Evolutionary conservation across 2,888 invertebrate species (phyloP), one percentile per base, ranked within the genome.

Genomic region (Drosophila melanosoma): DNA sequence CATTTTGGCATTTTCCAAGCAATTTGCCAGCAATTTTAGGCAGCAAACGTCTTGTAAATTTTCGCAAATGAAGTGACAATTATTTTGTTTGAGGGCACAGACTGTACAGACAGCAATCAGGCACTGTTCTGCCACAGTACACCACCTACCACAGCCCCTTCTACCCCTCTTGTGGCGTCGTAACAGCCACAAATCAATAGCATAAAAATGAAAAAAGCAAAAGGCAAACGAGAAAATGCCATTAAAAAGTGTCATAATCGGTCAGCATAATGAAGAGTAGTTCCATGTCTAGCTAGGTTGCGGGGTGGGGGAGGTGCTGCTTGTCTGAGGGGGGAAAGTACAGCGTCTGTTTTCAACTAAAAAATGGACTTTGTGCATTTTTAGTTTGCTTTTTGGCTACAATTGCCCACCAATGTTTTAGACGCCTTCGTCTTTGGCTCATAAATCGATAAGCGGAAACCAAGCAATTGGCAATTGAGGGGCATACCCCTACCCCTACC

Each of bases 171-270:
- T 52, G 52, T 69, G 63, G 68, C 69, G 61, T 72, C 73, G 78
- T 76, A 81, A 74, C 72, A 11, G 20, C 20, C 77, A 74, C 84
- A 86, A 86, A 86, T 86, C 86, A 83, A 86, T 86, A 86, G 83
- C 86, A 86, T 86, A 86, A 89, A 35, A 57, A 78, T 81, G 72
- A 49, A 32, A 81, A 81, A 74, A 32, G 70, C 70, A 78, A 69
- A 81, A 69, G 58, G 69, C 61, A 75, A 78, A 80, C 89, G 87
- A 87, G 89, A 86, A 86, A 86, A 87, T 89, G 74, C 78, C 73
- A 89, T 87, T 89, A 87, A 86, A 87, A 89, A 82, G 83, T 86
- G 86, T 85, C 86, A 89, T 86, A 86, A 86, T 86, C 86, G 86
- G 89, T 89, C 89, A 86, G 88, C 86, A 89, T 86, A 86, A 81